Base-by-base conservation (phyloP, 2,888 invertebrate genomes). In the Cataglyphis livida region DNA sequence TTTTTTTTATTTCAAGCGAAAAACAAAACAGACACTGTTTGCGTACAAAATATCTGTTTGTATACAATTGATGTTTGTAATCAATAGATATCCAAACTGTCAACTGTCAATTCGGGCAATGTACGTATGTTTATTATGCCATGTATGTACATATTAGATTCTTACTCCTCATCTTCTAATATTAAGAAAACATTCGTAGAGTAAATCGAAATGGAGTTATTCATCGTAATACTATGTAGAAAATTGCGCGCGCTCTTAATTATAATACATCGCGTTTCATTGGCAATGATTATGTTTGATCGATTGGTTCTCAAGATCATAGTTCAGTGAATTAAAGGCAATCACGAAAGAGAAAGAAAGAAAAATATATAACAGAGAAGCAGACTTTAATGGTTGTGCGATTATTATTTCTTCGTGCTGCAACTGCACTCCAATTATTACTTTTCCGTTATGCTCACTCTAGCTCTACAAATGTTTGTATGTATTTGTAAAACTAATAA, bases 371-470 rank as follows among this genome's bases (percentile, higher is more conserved):
- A 35, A 9, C 32, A 25, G 41, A 51, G 32, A 38, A 61, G 44
- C 15, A 62, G 38, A 65, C 51, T 66, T 48, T 73, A 73, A 78
- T 76, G 41, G 73, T 21, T 54, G 73, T 78, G 59, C 76, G 81
- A 83, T 79, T 75, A 74, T 84, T 85, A 51, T 64, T 81, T 85
- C 61, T 64, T 44, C 75, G 59, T 70, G 48, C 48, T 18, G 59
- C 44, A 62, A 41, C 62, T 48, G 28, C 6, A 48, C 44, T 15
- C 44, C 71, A 54, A 57, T 84, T 74, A 84, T 84, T 83, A 83
- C 54, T 84, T 83, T 68, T 83, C 62, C 44, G 32, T 76, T 73
- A 51, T 51, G 38, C 61, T 65, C 35, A 57, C 21, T 38, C 41
- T 5, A 32, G 18, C 10, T 15, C 12, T 64, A 75, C 18, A n/a